Conservation (phyloP, 1,140 invertebrate species). For the Nylanderia fulva region DNA sequence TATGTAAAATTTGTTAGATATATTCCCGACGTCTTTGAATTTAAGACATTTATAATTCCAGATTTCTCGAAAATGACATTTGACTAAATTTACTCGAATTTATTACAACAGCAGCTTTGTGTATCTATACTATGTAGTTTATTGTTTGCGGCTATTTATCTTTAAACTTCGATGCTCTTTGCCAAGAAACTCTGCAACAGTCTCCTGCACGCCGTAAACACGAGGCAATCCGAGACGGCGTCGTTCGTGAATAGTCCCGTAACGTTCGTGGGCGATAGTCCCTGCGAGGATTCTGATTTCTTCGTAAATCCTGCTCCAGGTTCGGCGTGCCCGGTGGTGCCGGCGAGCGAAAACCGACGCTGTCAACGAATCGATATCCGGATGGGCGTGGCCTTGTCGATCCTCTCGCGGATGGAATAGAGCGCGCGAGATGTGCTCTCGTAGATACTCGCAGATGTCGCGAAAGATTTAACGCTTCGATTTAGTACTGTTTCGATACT, state of each 20-base stretch:
- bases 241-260: slow-evolving; percentile 46
- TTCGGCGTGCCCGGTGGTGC: slow-evolving; percentile 54
- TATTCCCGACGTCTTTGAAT: neutral
- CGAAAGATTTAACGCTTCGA: slow-evolving; percentile 60
- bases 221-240: slow-evolving; percentile 29
- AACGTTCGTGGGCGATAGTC: slow-evolving; percentile 38
- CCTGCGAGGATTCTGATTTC: slow-evolving; percentile 59
- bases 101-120: neutral
- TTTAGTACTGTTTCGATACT: slow-evolving; percentile 16
- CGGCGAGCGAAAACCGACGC: slow-evolving; percentile 71
- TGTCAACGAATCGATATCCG: slow-evolving; percentile 78
- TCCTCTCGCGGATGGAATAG: slow-evolving; percentile 70
- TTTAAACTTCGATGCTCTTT: neutral
- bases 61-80: neutral
- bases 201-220: slow-evolving; percentile 27
- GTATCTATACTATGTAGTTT: neutral
- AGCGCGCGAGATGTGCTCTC: slow-evolving; percentile 50
- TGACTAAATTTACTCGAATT: neutral
- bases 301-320: slow-evolving; percentile 48
- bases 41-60: neutral
- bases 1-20: too few species aligned
- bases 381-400: slow-evolving; percentile 75
- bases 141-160: neutral
- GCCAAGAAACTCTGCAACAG: neutral
- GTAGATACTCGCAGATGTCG: slow-evolving; percentile 40